A percentile compares a stretch with the other conserved stretches of the same genome.
Conservation (phyloP, 2,797 vertebrate genomes). For the Tenualosa ilisha region DNA sequence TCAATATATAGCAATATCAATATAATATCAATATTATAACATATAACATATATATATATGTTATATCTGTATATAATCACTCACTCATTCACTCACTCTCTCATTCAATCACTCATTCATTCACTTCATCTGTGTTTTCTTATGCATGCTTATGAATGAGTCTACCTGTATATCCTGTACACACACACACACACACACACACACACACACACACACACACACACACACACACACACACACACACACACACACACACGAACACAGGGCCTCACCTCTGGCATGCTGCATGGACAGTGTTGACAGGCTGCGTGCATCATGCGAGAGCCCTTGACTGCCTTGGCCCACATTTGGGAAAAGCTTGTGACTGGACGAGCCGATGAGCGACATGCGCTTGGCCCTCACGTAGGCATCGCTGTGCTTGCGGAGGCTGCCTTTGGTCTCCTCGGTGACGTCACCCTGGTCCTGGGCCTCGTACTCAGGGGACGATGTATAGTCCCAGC, state of each 20-base stretch:
- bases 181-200: background rate
- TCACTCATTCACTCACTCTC: background rate
- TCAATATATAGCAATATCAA: too few relatives aligned
- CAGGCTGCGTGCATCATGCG: conserved; percentile 38
- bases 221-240: background rate
- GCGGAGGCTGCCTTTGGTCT: background rate
- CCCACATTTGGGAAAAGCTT: conserved; percentile 30
- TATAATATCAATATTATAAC: too few relatives aligned
- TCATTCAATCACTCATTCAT: too few relatives aligned
- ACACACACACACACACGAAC: background rate
- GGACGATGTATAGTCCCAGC: conserved; percentile 75
- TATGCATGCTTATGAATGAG: background rate
- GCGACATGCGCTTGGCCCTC: conserved; percentile 15
- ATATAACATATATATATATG: too few relatives aligned
- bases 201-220: conserved; percentile 7
- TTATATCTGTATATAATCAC: background rate
- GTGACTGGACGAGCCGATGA: conserved; percentile 27
- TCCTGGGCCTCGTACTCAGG: background rate
- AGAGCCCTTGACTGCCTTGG: conserved; percentile 1
- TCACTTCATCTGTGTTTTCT: too few relatives aligned
- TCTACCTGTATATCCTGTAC: background rate
- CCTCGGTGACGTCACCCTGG: conserved; percentile 17
- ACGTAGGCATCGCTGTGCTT: background rate
- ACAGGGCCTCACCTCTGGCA: conserved; percentile 50
- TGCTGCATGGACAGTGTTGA: conserved; percentile 38